Base-by-base conservation (phyloP, 2,888 invertebrate genomes). In the Lapara coniferarum region DNA sequence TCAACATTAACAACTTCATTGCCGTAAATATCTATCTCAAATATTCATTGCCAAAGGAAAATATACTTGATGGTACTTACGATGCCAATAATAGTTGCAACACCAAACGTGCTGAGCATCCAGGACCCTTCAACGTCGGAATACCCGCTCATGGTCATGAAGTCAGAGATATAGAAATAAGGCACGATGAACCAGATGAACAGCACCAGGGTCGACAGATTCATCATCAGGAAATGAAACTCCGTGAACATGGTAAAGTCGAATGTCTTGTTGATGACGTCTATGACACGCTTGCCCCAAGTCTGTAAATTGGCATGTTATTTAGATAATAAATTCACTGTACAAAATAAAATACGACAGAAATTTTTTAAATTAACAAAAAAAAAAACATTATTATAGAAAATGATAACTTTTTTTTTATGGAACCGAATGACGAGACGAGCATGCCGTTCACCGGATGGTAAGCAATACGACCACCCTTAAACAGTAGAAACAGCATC, bases 131-230 rank as follows among this genome's bases (percentile, higher is more conserved):
- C 95, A 0, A 94, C 92, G 78, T 97, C 96, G 2, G 95, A 95
- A 77, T 96, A 95, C 12, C 95, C 95, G 69, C 80, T 87, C 73
- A 82, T 83, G 52, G 94, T 93, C 92, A 98, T 96, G 85, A 97
- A 96, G 80, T 97, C 97, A 52, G 97, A 96, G 74, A 98, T 95
- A 90, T 98, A 99, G 86, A 99, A 97, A 90, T 99, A 99, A 55
- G 98, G 98, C 72, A 99, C 97, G 82, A 99, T 98, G 88, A 97
- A 97, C 97, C 98, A 98, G 81, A 97, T 96, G 90, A 98, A 99
- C 68, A 99, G 94, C 71, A 98, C 95, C 77, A 98, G 95, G 70
- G 98, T 98, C n/a, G 98, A 97, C 14, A 98, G 83, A 72, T 97
- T 97, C 94, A 98, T 96, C 82, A 97, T 95, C 68, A 97, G 89